Evolutionary conservation across 2,888 invertebrate species (phyloP).

Genomic region (Torymus texanus): DNA sequence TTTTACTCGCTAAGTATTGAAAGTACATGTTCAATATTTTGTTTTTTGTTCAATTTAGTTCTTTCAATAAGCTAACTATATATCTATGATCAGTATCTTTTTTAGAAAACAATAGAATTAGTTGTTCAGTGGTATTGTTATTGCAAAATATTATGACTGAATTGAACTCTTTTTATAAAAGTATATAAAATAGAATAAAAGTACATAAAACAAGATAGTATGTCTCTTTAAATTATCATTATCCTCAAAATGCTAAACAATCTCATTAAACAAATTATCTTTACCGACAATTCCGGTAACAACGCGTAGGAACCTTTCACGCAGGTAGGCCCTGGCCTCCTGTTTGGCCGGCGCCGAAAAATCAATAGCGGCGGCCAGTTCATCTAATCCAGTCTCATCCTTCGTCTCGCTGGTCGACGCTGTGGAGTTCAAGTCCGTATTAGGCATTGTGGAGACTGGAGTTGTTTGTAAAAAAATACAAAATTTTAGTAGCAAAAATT

Average conservation of each 20-base stretch:
- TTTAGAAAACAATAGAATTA: too few relatives aligned
- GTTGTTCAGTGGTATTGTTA: too few relatives aligned
- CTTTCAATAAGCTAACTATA: too few relatives aligned
- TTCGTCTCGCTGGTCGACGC: background rate
- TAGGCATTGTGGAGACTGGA: slow-evolving; percentile 28
- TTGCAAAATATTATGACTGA: too few relatives aligned
- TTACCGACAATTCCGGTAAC: slow-evolving; percentile 74
- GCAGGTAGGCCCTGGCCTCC: slow-evolving; percentile 72
- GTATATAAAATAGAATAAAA: background rate
- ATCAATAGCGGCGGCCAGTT: slow-evolving; percentile 57
- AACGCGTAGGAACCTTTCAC: slow-evolving; percentile 74
- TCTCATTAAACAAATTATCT: slow-evolving; percentile 41
- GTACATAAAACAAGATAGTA: background rate
- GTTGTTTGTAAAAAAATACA: too few relatives aligned
- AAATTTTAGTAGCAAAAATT: slow-evolving; percentile 1
- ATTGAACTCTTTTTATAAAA: too few relatives aligned
- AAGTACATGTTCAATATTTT: too few relatives aligned
- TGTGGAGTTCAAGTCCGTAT: slow-evolving; percentile 6
- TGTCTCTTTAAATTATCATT: too few relatives aligned
- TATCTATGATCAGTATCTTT: too few relatives aligned
- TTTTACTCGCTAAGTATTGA: too few relatives aligned
- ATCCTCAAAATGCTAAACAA: too few relatives aligned
- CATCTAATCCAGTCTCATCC: slow-evolving; percentile 28
- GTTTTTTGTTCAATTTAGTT: background rate
- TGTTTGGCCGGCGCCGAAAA: slow-evolving; percentile 71